Evolutionary conservation across 2,113 vertebrate species (phyloP).

Genomic region (Chlorocebus sabaeus): DNA sequence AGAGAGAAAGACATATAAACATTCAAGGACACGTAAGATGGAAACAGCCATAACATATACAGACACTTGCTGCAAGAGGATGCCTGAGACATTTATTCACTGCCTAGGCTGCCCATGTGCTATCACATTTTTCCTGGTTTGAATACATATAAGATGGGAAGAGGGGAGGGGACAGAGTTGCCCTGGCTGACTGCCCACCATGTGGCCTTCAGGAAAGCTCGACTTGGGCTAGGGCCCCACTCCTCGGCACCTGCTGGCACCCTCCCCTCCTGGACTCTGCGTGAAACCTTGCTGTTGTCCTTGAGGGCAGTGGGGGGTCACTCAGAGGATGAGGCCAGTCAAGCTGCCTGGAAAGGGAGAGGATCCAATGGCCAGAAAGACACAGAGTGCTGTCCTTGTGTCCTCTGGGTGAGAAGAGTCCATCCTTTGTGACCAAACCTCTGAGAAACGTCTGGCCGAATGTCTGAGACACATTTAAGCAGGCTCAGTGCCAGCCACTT

Average conservation of each 20-base stretch:
- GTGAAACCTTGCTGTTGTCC: neutral
- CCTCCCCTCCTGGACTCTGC: neutral
- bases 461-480: neutral
- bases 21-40: conserved; percentile 86
- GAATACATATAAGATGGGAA: conserved; percentile 75
- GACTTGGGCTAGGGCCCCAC: neutral
- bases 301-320: neutral
- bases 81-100: conserved; percentile 86
- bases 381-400: neutral
- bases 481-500: neutral
- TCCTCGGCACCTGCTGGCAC: neutral
- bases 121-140: conserved; percentile 80
- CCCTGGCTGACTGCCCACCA: conserved; percentile 48
- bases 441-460: conserved; percentile 80
- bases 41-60: conserved; percentile 87
- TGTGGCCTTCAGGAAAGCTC: neutral
- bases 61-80: conserved; percentile 86
- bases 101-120: conserved; percentile 80
- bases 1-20: neutral
- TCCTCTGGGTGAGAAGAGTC: conserved; percentile 51
- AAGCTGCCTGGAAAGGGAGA: neutral
- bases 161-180: conserved; percentile 57
- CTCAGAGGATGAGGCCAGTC: neutral
- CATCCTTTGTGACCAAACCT: conserved; percentile 75
- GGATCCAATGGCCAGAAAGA: neutral